phyloP scores from a whole-genome alignment of 2,113 vertebrate genomes.

The Fukomys damarensis region DNA sequence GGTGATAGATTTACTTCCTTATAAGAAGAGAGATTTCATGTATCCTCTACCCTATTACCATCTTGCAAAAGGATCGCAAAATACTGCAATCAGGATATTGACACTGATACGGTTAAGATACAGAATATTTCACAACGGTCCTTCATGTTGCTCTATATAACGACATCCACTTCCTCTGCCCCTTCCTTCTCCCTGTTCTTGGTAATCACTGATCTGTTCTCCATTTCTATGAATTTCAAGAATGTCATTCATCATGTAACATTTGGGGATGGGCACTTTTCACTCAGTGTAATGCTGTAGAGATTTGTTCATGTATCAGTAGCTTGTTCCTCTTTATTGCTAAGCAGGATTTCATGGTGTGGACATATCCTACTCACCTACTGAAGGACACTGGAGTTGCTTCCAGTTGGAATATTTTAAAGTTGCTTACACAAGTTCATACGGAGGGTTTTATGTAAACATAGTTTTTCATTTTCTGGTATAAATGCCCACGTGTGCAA shows the following conservation, averaged over 20 bases:
- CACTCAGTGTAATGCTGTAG: neutral
- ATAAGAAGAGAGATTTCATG: neutral
- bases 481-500: neutral
- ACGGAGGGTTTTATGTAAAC: neutral
- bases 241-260: neutral
- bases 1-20: neutral
- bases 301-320: neutral
- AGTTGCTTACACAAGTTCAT: neutral
- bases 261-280: neutral
- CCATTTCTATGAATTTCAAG: slow-evolving; percentile 22
- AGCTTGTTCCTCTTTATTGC: neutral
- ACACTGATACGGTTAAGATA: neutral
- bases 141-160: neutral
- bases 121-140: neutral
- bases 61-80: neutral
- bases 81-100: neutral
- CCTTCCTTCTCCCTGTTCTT: neutral
- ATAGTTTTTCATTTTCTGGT: neutral
- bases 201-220: slow-evolving; percentile 31
- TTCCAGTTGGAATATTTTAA: neutral
- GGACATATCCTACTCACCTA: neutral
- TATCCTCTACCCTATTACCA: neutral
- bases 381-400: neutral
- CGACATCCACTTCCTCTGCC: neutral
- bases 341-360: neutral